phyloP scores from a whole-genome alignment of 2,888 invertebrate genomes.

The Cryptocephalus primarius region DNA sequence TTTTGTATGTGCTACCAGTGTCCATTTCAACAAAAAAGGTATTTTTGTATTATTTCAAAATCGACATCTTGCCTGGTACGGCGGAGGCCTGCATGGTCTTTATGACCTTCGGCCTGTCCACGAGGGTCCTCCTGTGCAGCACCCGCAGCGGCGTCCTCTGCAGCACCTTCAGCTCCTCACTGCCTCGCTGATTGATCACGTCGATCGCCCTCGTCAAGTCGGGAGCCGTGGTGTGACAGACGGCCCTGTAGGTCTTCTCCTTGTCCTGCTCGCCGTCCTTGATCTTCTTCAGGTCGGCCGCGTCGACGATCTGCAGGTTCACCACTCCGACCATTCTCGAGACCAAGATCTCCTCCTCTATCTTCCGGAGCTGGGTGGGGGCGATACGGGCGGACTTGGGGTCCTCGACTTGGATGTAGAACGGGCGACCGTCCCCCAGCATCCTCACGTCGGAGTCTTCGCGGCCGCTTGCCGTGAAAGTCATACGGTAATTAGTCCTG shows the following conservation, averaged over 20 bases:
- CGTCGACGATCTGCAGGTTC: slow-evolving; percentile 54
- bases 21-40: no score
- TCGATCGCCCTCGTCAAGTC: slow-evolving; percentile 43
- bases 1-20: no score
- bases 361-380: slow-evolving; percentile 38
- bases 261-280: slow-evolving; percentile 71
- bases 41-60: no score
- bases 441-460: slow-evolving; percentile 97
- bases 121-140: slow-evolving; percentile 71
- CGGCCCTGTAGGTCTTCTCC: slow-evolving; percentile 75
- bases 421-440: slow-evolving; percentile 84
- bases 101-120: slow-evolving; percentile 55
- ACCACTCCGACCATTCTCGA: slow-evolving; percentile 45
- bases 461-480: slow-evolving; percentile 84
- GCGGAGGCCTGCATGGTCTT: slow-evolving; percentile 50
- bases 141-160: slow-evolving; percentile 90
- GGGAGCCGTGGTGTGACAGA: slow-evolving; percentile 45
- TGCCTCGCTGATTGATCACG: slow-evolving; percentile 30
- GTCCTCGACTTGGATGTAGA: slow-evolving; percentile 75
- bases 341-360: slow-evolving; percentile 50
- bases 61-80: slow-evolving; percentile 34
- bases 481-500: slow-evolving; percentile 25
- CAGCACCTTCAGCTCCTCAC: slow-evolving; percentile 41
- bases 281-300: slow-evolving; percentile 13
- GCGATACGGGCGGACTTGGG: slow-evolving; percentile 47